A percentile compares a stretch with the other conserved stretches of the same genome.
phyloP scores from a whole-genome alignment of 1,140 invertebrate species.

The Wasmannia auropunctata region DNA sequence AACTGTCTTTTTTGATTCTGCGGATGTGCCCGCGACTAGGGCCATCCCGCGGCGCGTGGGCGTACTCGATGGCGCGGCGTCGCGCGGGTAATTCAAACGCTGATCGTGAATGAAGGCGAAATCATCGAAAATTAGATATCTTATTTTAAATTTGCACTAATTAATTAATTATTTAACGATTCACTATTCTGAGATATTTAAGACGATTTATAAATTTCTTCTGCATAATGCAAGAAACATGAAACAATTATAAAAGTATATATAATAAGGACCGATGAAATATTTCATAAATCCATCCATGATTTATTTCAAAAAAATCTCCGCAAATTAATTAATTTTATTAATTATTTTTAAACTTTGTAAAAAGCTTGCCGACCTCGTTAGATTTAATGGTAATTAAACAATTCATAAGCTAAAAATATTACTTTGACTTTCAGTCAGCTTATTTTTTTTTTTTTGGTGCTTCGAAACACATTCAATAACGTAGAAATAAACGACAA shows the following conservation, averaged over 20 bases:
- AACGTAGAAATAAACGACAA: neutral
- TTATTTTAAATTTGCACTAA: neutral
- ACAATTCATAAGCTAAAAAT: neutral
- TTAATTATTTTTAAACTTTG: neutral
- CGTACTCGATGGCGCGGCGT: neutral
- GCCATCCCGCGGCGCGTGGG: conserved; percentile 66
- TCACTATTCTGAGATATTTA: no score
- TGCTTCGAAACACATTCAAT: neutral
- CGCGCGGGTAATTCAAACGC: conserved; percentile 32
- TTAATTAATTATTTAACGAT: neutral
- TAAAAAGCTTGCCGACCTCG: neutral
- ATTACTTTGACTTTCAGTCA: neutral
- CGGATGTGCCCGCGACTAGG: conserved; percentile 71
- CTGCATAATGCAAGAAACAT: neutral
- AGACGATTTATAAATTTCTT: neutral
- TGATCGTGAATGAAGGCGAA: neutral
- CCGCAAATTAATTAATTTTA: neutral
- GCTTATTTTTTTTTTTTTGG: no score
- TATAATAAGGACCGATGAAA: neutral
- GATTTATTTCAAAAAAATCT: neutral
- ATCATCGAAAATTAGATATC: neutral
- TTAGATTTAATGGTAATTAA: neutral
- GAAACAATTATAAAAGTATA: neutral
- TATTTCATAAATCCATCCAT: neutral
- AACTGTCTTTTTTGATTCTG: conserved; percentile 83